Base-by-base conservation (phyloP, 2,113 vertebrate genomes). In the Pachycephala philippinensis region DNA sequence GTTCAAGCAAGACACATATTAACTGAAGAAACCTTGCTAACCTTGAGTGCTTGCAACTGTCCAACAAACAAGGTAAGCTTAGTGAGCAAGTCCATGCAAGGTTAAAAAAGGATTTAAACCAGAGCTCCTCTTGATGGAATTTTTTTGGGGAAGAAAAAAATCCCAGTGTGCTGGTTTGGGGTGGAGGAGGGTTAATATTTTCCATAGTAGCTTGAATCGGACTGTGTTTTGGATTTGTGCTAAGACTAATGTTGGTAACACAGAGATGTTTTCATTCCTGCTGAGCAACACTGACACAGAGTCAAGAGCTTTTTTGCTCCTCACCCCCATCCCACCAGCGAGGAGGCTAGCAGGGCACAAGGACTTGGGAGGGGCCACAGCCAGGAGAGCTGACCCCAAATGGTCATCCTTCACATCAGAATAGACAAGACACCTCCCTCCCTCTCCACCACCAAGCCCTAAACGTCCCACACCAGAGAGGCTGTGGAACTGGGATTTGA, bases 351-450 rank as follows among this genome's bases (percentile, higher is more conserved):
- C 39, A 44, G 39, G 28, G 24, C 65, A 64, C 57, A 64, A 35
- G 27, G 42, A n/a, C 13, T 3, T 27, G 50, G 49, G 35, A 79
- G 30, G 31, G 11, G 42, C 26, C 57, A 71, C 26, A 56, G 57
- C 35, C 85, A 71, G 30, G 42, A 64, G 9, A 87, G 54, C 27
- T 78, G 64, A 19, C 45, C 54, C 54, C 18, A 63, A 5, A 14
- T 8, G 9, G 13, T 28, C 60, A 45, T 10, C 23, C 74, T 19
- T 45, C 50, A 57, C 26, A 66, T 6, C 2, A 3, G 17, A 26
- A 35, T 0, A 53, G 39, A 9, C 6, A 64, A 40, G 0, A 11
- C 83, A n/a, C 3, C n/a, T 57, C 31, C 44, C 54, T 57, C 35
- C 49, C 72, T 50, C 69, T 35, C 64, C 60, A 74, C n/a, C 42